Conservation (phyloP, 2,113 vertebrate species). For the Nannospalax galili region DNA sequence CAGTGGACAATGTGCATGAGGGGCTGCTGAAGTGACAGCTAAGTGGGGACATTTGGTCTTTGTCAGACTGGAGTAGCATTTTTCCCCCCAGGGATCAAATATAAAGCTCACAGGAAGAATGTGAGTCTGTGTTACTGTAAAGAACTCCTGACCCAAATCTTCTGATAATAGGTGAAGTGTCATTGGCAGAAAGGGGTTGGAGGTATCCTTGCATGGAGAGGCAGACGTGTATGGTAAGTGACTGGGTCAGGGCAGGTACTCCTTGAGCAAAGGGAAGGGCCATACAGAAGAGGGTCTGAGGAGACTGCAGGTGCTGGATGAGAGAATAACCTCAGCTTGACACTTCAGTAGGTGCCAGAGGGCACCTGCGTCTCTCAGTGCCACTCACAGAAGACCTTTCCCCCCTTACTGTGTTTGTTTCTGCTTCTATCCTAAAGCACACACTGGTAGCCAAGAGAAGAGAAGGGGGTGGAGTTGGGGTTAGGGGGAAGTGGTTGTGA, state of each 20-base stretch:
- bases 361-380: background rate
- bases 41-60: background rate
- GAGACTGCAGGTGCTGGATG: background rate
- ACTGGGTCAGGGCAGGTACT: background rate
- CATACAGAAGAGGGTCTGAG: background rate
- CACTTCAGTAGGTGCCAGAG: background rate
- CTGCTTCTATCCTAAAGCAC: background rate
- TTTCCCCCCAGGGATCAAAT: background rate
- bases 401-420: background rate
- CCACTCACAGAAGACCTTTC: background rate
- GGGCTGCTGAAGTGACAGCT: background rate
- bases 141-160: background rate
- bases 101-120: background rate
- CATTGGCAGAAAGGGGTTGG: background rate
- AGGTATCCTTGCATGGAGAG: background rate
- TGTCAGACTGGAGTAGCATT: background rate
- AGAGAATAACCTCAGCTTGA: background rate
- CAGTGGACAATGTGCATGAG: background rate
- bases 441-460: background rate
- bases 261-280: background rate
- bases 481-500: background rate
- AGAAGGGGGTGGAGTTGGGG: background rate
- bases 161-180: background rate
- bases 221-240: background rate
- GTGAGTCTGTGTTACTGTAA: background rate